Conservation (phyloP, 2,113 vertebrate species). For the Porphyrio hochstetteri region DNA sequence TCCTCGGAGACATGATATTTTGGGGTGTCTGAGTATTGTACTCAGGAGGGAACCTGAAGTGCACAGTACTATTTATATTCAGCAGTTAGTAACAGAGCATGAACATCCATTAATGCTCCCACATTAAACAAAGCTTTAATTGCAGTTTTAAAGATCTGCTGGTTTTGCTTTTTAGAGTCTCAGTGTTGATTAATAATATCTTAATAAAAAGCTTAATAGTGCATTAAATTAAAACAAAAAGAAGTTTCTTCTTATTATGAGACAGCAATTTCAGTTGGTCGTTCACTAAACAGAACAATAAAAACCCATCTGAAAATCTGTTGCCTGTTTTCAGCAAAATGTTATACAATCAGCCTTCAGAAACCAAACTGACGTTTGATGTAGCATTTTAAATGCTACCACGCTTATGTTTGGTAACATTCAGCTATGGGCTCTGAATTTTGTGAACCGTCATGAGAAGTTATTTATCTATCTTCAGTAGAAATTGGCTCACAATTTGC, state of each 20-base stretch:
- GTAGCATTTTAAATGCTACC: background rate
- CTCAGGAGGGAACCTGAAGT: conserved; percentile 3
- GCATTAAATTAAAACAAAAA: conserved; percentile 52
- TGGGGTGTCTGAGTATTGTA: background rate
- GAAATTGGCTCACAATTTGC: background rate
- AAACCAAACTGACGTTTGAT: background rate
- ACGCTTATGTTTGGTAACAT: background rate
- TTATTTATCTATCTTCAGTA: background rate
- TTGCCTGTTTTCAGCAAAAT: background rate
- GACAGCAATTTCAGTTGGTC: conserved; percentile 6
- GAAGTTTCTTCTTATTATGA: conserved; percentile 26
- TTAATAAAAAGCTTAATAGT: conserved; percentile 70
- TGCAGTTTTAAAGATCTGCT: conserved; percentile 58
- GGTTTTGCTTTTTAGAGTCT: conserved; percentile 59
- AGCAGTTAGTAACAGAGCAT: conserved; percentile 58
- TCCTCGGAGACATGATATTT: background rate
- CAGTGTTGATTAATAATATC: conserved; percentile 69
- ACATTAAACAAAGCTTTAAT: conserved; percentile 71
- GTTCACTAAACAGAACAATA: conserved; percentile 45
- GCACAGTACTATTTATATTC: conserved; percentile 54
- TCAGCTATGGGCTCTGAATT: background rate
- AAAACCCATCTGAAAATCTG: conserved; percentile 14
- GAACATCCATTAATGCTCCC: conserved; percentile 64
- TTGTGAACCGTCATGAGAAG: background rate
- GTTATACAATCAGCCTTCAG: background rate